These are phyloP conservation scores for Oriolus oriolus DNA, from an alignment of 2,113 vertebrate species.

Conservation along the genomic window DNA sequence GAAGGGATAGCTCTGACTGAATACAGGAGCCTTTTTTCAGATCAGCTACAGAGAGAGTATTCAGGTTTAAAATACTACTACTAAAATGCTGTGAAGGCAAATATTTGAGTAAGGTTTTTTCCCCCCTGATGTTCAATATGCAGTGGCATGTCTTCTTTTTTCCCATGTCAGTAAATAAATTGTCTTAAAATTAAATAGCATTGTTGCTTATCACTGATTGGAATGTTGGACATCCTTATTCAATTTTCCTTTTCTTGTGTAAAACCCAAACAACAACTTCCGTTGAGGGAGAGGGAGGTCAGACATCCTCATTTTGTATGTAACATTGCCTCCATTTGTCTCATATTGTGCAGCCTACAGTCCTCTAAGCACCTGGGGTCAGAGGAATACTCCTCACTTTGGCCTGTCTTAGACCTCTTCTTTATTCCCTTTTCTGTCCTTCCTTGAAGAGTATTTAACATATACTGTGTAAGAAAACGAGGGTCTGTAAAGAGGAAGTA, in stretches of 20 bases:
- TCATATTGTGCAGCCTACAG: neutral
- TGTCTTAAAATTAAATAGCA: neutral
- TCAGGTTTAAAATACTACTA: neutral
- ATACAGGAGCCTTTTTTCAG: neutral
- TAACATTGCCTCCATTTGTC: neutral
- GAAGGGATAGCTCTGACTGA: neutral
- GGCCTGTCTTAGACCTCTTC: neutral
- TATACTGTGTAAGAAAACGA: neutral
- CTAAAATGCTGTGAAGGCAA: neutral
- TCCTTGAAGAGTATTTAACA: neutral
- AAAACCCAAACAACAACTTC: neutral
- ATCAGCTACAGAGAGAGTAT: neutral
- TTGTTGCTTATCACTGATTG: neutral
- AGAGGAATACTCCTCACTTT: neutral
- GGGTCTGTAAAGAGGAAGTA: neutral
- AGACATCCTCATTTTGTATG: neutral
- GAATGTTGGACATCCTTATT: neutral
- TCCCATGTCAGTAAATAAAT: neutral
- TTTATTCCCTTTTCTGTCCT: neutral
- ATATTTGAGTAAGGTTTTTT: neutral
- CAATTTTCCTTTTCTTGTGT: neutral
- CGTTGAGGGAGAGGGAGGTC: neutral
- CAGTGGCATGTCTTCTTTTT: neutral
- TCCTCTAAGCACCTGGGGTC: fast-evolving
- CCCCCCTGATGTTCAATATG: neutral